Evolutionary conservation across 2,797 vertebrate genomes (phyloP), one percentile per base, ranked within the genome.

Genomic region (Aldrovandia affinis): DNA sequence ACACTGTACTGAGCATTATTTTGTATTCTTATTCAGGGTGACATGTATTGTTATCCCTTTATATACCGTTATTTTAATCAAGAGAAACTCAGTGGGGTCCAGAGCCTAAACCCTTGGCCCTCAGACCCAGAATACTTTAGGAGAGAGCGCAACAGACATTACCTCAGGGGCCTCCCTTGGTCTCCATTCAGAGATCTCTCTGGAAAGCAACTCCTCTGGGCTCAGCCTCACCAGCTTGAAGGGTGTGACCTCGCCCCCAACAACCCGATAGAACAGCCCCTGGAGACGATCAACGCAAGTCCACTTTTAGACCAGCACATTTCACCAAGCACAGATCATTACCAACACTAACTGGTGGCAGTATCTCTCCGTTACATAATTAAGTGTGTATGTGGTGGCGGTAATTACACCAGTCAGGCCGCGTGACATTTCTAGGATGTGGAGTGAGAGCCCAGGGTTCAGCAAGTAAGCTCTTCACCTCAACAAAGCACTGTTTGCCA

Each of bases 231-330:
- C 98, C 39, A 99, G 93, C 86, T 97, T 97, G 86, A 97, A 97
- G 83, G 98, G 94, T 63, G 95, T 95, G 52, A 99, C 96, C 78
- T 99, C 97, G 59, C 96, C 97, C 44, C 95, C 96, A 81, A 99
- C 93, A 83, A 99, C 98, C 80, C 97, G 96, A 92, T 98, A 98
- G 88, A 99, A 99, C 87, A 99, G 94, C 0, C 98, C 98, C 98
- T 99, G 88, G 42, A 86, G 87, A 78, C 83, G 88, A 52, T 88
- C 9, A 84, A 0, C 4, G 59, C 22, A 65, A 5, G 52, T 65
- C 22, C 78, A 7, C 59, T 47, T 77, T 36, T 7, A 80, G 33
- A 36, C 52, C 54, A 77, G 20, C 20, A 77, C 39, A 44, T 47
- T 5, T 39, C 33, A n/a, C 39, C 42, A 8, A n/a, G 55, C 1